A percentile compares a stretch with the other conserved stretches of the same genome.
phyloP scores from a whole-genome alignment of 2,888 invertebrate genomes.

The Eurois occulta region DNA sequence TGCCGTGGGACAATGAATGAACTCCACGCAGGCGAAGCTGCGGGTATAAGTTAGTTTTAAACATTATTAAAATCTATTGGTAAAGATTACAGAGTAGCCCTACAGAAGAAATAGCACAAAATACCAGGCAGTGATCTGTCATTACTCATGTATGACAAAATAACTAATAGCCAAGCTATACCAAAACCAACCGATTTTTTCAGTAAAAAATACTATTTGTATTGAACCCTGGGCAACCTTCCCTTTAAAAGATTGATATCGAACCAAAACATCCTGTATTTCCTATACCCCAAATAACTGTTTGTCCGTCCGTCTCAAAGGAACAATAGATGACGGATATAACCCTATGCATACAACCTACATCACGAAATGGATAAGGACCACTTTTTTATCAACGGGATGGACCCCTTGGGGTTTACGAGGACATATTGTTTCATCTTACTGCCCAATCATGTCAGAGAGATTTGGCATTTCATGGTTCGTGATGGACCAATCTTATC shows the following conservation, averaged over 20 bases:
- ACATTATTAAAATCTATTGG: background rate
- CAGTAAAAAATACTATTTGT: background rate
- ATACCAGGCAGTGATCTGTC: background rate
- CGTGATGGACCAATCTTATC: background rate
- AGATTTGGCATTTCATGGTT: constrained; percentile 12
- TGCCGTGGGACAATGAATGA: no score
- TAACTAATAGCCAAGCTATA: background rate
- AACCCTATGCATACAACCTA: constrained; percentile 30
- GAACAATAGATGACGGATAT: constrained; percentile 35
- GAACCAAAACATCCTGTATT: constrained; percentile 9
- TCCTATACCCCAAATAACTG: constrained; percentile 26
- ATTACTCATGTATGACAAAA: background rate
- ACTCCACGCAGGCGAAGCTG: no score
- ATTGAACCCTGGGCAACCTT: background rate
- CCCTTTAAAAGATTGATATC: background rate
- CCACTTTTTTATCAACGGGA: constrained; percentile 53
- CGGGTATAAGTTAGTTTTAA: no score
- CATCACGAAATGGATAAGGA: constrained; percentile 37
- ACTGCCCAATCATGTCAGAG: constrained; percentile 40
- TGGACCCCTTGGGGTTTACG: constrained; percentile 28
- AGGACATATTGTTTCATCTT: constrained; percentile 58
- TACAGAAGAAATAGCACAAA: background rate
- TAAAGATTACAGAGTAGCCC: background rate
- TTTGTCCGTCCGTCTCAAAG: constrained; percentile 40
- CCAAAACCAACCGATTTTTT: background rate